Evolutionary conservation across 2,113 vertebrate species (phyloP).

Genomic region (Anarrhichthys ocellatus): DNA sequence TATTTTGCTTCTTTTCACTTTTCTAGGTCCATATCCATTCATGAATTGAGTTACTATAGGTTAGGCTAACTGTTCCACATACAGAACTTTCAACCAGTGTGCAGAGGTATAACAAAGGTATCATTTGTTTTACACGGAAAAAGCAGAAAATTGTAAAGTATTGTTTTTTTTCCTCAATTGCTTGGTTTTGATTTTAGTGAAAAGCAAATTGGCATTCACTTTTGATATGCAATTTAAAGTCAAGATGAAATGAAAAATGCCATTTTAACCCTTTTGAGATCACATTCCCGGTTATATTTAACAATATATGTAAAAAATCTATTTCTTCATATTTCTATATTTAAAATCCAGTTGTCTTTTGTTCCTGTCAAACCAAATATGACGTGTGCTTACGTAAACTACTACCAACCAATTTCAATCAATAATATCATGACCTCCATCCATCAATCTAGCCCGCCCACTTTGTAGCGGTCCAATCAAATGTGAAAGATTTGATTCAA

Average conservation of each 20-base stretch:
- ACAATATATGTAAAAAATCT: not conserved
- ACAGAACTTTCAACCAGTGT: not conserved
- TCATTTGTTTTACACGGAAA: not conserved
- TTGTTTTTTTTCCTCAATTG: too few species aligned
- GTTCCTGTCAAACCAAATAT: not conserved
- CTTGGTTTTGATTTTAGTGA: not conserved
- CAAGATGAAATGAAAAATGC: not conserved
- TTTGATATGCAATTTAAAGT: not conserved
- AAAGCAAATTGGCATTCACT: not conserved
- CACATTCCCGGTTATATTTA: not conserved
- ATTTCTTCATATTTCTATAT: not conserved
- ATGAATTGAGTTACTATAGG: not conserved
- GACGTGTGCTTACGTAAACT: not conserved
- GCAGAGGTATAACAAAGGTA: not conserved
- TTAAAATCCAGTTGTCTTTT: not conserved
- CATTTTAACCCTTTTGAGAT: not conserved
- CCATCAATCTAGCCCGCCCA: not conserved
- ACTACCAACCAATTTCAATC: not conserved
- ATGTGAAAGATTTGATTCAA: not conserved
- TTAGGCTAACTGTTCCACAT: not conserved
- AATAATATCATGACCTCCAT: not conserved
- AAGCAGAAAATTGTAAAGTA: not conserved
- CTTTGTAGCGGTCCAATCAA: not conserved
- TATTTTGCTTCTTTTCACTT: not conserved
- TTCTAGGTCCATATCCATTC: not conserved